phyloP scores from a whole-genome alignment of 2,113 vertebrate genomes.

The Hydrolagus affinis region DNA sequence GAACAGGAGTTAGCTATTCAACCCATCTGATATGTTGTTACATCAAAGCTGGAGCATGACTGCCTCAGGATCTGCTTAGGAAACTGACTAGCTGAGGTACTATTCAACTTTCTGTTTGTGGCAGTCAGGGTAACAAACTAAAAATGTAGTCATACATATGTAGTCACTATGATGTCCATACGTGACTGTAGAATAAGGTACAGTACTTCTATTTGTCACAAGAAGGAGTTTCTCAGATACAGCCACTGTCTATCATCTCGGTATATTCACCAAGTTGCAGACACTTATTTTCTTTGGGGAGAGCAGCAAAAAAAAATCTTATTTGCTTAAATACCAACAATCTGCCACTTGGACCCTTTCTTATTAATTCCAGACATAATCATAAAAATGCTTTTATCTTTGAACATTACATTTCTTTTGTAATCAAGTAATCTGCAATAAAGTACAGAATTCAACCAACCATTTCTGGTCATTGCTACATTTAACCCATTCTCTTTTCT shows the following conservation, averaged over 20 bases:
- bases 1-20: no score
- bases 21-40: no score
- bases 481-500: not conserved
- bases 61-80: not conserved
- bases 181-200: not conserved
- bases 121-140: not conserved
- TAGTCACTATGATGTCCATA: not conserved
- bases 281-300: not conserved
- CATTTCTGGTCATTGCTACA: not conserved
- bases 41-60: not conserved
- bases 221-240: not conserved
- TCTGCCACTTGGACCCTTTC: conserved; percentile 15
- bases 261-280: not conserved
- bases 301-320: not conserved
- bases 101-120: not conserved
- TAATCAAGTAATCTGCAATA: conserved; percentile 5
- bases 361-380: conserved; percentile 26
- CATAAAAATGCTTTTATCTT: conserved; percentile 32
- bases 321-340: conserved; percentile 11
- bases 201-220: not conserved
- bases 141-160: no score
- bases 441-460: conserved; percentile 21
- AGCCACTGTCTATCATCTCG: not conserved
- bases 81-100: not conserved
- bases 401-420: conserved; percentile 19